Evolutionary conservation across 2,888 invertebrate genomes (phyloP).

Genomic region (Papilio demoleus): DNA sequence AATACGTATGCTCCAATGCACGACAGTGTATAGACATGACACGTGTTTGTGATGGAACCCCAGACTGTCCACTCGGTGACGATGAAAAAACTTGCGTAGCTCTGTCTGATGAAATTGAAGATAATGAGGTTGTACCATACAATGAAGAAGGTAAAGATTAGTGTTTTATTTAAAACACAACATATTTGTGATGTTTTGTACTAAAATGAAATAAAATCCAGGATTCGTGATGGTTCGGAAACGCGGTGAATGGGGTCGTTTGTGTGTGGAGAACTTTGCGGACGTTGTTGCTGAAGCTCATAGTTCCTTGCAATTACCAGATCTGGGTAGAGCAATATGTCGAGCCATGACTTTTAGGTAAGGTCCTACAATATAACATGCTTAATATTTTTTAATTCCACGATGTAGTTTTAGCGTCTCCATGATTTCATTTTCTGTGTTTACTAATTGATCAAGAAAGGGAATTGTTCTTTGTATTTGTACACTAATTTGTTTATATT

Average conservation of each 20-base stretch:
- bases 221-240: constrained; percentile 90
- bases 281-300: constrained; percentile 83
- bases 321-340: constrained; percentile 90
- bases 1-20: constrained; percentile 90
- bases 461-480: too few species aligned
- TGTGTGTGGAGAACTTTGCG: constrained; percentile 88
- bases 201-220: constrained; percentile 48
- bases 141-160: constrained; percentile 80
- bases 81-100: constrained; percentile 90
- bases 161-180: not conserved
- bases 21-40: constrained; percentile 86
- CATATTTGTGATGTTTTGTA: not conserved
- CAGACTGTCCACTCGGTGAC: constrained; percentile 89
- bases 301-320: constrained; percentile 85
- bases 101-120: constrained; percentile 81
- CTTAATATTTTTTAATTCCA: not conserved
- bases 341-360: constrained; percentile 90
- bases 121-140: constrained; percentile 84
- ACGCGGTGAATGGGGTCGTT: constrained; percentile 90
- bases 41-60: constrained; percentile 87
- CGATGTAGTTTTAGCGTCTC: too few species aligned
- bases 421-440: too few species aligned
- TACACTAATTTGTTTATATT: too few species aligned
- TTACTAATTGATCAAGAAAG: too few species aligned
- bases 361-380: constrained; percentile 52